Conservation (phyloP, 2,113 vertebrate species). For the human region GRCh38 chr16:68987501-68988000, state of each 20-base stretch:
- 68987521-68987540: too few species aligned
- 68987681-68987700: background rate
- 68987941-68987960: background rate
- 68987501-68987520: too few species aligned
- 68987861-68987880: background rate
- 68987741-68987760: background rate
- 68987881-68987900: background rate
- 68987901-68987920: background rate
- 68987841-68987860: background rate
- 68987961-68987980: background rate
- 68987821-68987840: background rate
- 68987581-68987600: too few species aligned
- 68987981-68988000: background rate
- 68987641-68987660: too few species aligned
- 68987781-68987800: background rate
- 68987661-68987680: background rate
- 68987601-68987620: too few species aligned
- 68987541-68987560: too few species aligned
- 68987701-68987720: conserved; percentile 4
- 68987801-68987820: background rate
- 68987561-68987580: too few species aligned
- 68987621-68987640: too few species aligned
- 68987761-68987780: conserved; percentile 27
- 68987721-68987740: background rate
- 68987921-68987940: background rate